Evolutionary conservation across 2,113 vertebrate genomes (phyloP), one percentile per base, ranked within the genome.

Genomic region (Myotis davidii): DNA sequence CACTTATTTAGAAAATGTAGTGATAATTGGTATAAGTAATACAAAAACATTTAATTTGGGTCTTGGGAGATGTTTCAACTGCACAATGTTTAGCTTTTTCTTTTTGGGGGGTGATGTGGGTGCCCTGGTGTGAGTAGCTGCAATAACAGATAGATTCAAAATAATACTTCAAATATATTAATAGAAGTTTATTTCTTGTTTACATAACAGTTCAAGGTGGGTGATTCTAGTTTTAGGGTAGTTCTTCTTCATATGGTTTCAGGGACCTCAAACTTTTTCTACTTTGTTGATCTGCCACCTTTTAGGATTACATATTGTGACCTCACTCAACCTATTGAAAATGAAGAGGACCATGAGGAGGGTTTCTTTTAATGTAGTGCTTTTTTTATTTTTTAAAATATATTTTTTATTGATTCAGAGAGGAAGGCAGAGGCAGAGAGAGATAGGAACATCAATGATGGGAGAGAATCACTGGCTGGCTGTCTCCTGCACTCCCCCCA

Each of bases 1-100:
- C 32, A 72, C n/a, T 96, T 95, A 74, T 39, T 88, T 90, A 78
- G n/a, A 29, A 92, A 96, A 89, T 87, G 74, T 45, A 97, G 52
- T n/a, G 42, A 13, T 95, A 91, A 95, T 94, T 94, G 93, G 69
- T 74, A 29, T 18, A 95, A 65, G 70, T 9, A 86, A 56, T n/a
- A 52, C 7, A 94, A 76, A 82, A 74, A 65, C 52, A 97, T 87
- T 94, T 88, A 72, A 73, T 95, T 97, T 93, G 42, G 3, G 18
- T n/a, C 3, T 74, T 93, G 6, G 17, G 5, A 52, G 87, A 18
- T 83, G 20, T 77, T 88, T 88, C 23, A 87, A 95, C 32, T 74
- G 14, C 29, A 61, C 84, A 87, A 32, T 90, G 27, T 10, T 94
- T 94, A 78, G 17, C 61, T 91, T 5, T 88, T 91, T 54, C 61